phyloP scores from a whole-genome alignment of 2,888 invertebrate genomes.

The Metellina segmentata region DNA sequence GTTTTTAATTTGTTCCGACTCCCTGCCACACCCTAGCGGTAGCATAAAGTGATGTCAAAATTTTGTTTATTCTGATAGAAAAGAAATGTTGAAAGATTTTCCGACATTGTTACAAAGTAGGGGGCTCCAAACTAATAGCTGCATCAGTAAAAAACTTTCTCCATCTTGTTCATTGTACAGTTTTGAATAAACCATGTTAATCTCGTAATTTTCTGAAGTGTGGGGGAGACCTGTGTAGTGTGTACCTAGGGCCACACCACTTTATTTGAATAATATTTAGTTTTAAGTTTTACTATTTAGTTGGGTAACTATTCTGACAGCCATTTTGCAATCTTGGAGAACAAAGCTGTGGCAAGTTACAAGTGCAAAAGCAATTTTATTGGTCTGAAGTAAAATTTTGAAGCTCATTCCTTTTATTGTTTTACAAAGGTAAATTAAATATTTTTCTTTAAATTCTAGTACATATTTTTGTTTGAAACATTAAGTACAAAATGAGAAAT shows the following conservation, averaged over 20 bases:
- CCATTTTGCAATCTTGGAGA: not conserved
- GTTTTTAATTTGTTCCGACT: no score
- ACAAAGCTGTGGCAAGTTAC: not conserved
- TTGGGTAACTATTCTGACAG: constrained; percentile 4
- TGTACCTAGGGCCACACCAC: constrained; percentile 24
- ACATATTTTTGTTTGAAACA: constrained; percentile 3
- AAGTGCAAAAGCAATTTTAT: not conserved
- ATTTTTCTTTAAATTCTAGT: not conserved
- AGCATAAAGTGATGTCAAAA: no score
- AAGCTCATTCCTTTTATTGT: not conserved
- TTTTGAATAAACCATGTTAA: no score
- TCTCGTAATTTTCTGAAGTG: no score
- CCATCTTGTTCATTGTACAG: no score
- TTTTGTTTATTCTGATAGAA: no score
- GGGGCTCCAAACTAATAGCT: no score
- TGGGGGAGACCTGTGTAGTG: constrained; percentile 9
- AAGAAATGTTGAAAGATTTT: no score
- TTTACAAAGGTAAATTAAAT: not conserved
- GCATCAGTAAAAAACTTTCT: no score
- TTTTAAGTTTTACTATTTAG: constrained; percentile 1
- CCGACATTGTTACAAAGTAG: no score
- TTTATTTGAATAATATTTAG: constrained; percentile 26
- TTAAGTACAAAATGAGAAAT: not conserved
- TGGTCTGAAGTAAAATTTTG: constrained; percentile 1
- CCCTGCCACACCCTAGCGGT: no score